Conservation (phyloP, 2,797 vertebrate species). For the Dipus sagitta region DNA sequence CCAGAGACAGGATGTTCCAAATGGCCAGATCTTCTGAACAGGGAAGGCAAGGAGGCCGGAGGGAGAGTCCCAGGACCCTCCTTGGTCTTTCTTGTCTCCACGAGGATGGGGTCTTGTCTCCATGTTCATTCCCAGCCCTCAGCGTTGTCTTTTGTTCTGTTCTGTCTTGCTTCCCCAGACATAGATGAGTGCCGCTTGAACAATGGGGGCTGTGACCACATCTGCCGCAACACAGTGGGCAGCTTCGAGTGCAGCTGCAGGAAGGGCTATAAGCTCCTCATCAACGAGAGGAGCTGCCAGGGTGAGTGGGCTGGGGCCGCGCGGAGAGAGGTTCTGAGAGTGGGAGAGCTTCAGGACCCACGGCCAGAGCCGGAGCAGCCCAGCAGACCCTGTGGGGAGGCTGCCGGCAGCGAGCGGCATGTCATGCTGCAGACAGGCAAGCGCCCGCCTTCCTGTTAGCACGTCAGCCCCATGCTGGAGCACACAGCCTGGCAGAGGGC, state of each 20-base stretch:
- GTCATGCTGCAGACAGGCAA: not conserved
- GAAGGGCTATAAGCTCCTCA: conserved; percentile 98
- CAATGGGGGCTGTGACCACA: conserved; percentile 97
- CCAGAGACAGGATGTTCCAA: not conserved
- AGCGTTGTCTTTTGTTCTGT: not conserved
- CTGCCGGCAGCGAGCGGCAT: not conserved
- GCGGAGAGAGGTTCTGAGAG: not conserved
- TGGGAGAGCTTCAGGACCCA: not conserved
- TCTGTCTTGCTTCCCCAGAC: conserved; percentile 88
- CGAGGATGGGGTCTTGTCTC: not conserved
- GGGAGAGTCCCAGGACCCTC: not conserved
- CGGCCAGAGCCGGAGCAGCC: not conserved
- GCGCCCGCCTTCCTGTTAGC: not conserved
- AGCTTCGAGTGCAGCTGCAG: conserved; percentile 99
- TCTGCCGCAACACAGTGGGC: conserved; percentile 98
- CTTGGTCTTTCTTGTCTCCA: not conserved
- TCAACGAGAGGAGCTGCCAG: conserved; percentile 98
- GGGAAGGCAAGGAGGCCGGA: not conserved
- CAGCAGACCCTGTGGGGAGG: not conserved
- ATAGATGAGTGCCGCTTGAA: conserved; percentile 97
- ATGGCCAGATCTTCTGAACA: not conserved
- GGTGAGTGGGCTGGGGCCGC: conserved; percentile 86
- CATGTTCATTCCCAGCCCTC: not conserved
- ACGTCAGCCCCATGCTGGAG: not conserved
- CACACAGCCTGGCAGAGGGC: not conserved